Conservation (phyloP, 2,113 vertebrate species). For the Chamaea fasciata region DNA sequence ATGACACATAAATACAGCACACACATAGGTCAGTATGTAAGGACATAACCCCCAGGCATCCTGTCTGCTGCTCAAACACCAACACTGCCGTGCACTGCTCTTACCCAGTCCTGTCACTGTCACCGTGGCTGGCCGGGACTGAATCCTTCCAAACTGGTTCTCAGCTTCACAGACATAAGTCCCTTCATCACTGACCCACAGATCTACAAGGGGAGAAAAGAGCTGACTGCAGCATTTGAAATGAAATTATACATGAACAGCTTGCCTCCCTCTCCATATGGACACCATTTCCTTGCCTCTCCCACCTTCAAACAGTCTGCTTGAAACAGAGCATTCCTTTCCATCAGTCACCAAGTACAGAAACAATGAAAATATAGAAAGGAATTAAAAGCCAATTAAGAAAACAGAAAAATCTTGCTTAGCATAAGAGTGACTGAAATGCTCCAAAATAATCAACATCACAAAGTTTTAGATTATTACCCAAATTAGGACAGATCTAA, state of each 20-base stretch:
- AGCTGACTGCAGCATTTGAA: background rate
- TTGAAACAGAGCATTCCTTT: background rate
- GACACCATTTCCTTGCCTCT: background rate
- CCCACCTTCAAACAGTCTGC: background rate
- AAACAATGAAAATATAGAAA: background rate
- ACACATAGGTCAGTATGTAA: background rate
- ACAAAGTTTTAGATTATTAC: background rate
- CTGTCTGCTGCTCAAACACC: background rate
- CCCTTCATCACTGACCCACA: slow-evolving; percentile 90
- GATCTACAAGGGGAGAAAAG: slow-evolving; percentile 61
- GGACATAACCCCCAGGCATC: background rate
- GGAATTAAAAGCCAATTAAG: background rate
- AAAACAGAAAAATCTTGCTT: background rate
- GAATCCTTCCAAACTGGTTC: slow-evolving; percentile 92
- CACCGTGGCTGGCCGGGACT: slow-evolving; percentile 73
- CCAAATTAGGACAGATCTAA: background rate
- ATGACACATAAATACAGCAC: background rate
- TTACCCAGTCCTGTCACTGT: slow-evolving; percentile 93
- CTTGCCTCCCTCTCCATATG: background rate
- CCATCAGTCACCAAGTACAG: background rate
- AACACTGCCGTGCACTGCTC: background rate
- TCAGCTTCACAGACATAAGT: slow-evolving; percentile 90
- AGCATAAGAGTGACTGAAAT: background rate
- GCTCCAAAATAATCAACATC: background rate
- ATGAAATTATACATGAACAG: background rate